A percentile compares a stretch with the other conserved stretches of the same genome.
Evolutionary conservation across 2,888 invertebrate species (phyloP).

Genomic region (Orthosia incerta): DNA sequence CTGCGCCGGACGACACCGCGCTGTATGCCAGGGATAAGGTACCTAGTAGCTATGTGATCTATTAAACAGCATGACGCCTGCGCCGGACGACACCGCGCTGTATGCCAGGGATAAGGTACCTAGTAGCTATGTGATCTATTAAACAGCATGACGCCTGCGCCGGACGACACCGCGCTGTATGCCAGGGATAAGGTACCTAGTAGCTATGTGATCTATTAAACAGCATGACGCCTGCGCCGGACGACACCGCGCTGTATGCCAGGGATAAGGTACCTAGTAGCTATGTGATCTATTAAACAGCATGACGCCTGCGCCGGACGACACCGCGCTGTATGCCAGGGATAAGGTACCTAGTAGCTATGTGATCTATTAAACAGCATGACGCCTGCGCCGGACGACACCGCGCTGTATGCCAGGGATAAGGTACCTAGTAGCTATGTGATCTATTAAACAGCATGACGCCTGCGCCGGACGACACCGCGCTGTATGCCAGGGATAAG

Average conservation of each 20-base stretch:
- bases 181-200: neutral
- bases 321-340: neutral
- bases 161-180: neutral
- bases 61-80: slow-evolving; percentile 22
- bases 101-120: neutral
- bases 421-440: neutral
- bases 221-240: slow-evolving; percentile 18
- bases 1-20: neutral
- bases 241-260: neutral
- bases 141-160: slow-evolving; percentile 22
- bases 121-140: neutral
- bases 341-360: neutral
- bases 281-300: slow-evolving; percentile 19
- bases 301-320: neutral
- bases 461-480: neutral
- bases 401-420: neutral
- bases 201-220: neutral
- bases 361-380: slow-evolving; percentile 20
- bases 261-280: neutral
- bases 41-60: neutral
- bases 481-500: slow-evolving; percentile 1
- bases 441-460: slow-evolving; percentile 21
- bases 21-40: slow-evolving; percentile 1
- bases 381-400: neutral
- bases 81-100: neutral